A percentile compares a stretch with the other conserved stretches of the same genome.
Evolutionary conservation across 2,113 vertebrate species (phyloP).

Genomic region (Phoxinus phoxinus): DNA sequence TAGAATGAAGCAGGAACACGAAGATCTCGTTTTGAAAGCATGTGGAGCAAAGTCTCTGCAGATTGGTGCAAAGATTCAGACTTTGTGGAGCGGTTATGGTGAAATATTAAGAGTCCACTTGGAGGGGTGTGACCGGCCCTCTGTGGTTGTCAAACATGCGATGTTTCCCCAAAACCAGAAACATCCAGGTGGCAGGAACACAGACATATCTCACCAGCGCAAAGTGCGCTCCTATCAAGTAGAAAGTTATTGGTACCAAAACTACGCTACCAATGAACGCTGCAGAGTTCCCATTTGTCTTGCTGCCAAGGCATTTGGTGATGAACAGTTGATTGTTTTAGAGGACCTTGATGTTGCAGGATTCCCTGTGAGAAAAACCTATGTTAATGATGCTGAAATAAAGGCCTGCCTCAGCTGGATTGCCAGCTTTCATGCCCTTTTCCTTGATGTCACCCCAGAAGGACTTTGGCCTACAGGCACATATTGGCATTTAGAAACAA

Average conservation of each 20-base stretch:
- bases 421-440: conserved; percentile 76
- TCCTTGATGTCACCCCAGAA: conserved; percentile 66
- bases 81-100: conserved; percentile 77
- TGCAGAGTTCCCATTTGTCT: conserved; percentile 73
- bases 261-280: conserved; percentile 67
- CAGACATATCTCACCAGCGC: conserved; percentile 71
- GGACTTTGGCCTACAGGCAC: conserved; percentile 78
- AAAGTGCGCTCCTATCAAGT: conserved; percentile 79
- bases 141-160: conserved; percentile 77
- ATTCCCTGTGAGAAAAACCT: conserved; percentile 72
- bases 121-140: conserved; percentile 68
- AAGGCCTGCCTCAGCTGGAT: conserved; percentile 77
- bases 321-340: conserved; percentile 78
- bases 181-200: conserved; percentile 69
- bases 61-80: conserved; percentile 72
- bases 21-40: conserved; percentile 71
- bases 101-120: conserved; percentile 75
- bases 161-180: conserved; percentile 67
- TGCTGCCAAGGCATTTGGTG: conserved; percentile 68
- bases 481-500: conserved; percentile 81
- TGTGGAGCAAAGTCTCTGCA: conserved; percentile 68
- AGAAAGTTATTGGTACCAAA: conserved; percentile 79
- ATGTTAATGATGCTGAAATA: conserved; percentile 67
- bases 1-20: conserved; percentile 73
- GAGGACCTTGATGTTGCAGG: conserved; percentile 77